Evolutionary conservation across 1,140 invertebrate genomes (phyloP).

Genomic region (Nasonia vitripennis): DNA sequence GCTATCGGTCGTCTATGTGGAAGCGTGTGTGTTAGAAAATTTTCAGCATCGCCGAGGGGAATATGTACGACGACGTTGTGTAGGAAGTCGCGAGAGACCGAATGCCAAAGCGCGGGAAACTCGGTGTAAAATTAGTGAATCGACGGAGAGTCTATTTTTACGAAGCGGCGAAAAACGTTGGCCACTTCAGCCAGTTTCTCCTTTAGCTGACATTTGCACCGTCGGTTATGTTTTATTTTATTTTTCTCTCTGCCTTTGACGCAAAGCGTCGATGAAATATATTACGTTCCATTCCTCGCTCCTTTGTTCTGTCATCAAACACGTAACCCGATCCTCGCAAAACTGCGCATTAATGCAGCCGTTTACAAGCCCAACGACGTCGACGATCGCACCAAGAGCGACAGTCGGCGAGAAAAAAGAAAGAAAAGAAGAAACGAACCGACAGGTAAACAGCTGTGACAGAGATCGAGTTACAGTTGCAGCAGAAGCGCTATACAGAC

Average conservation of each 20-base stretch:
- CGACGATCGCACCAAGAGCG: too few species aligned
- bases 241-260: too few species aligned
- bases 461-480: constrained; percentile 29
- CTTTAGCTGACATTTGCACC: not conserved
- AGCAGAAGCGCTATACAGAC: not conserved
- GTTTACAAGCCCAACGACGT: too few species aligned
- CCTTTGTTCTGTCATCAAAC: too few species aligned
- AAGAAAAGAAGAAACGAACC: not conserved
- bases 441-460: constrained; percentile 12
- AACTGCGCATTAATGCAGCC: not conserved
- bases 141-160: not conserved
- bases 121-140: not conserved
- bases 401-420: not conserved
- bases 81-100: too few species aligned
- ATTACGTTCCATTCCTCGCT: too few species aligned
- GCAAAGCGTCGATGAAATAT: too few species aligned
- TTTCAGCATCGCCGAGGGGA: not conserved
- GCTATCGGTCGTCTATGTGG: not conserved
- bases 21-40: not conserved
- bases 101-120: too few species aligned
- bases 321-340: not conserved
- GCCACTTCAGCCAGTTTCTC: not conserved
- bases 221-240: too few species aligned
- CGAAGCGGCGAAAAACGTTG: not conserved
- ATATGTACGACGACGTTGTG: too few species aligned